Evolutionary conservation across 2,797 vertebrate species (phyloP), one percentile per base, ranked within the genome.

Genomic region (Lacerta bilineata): DNA sequence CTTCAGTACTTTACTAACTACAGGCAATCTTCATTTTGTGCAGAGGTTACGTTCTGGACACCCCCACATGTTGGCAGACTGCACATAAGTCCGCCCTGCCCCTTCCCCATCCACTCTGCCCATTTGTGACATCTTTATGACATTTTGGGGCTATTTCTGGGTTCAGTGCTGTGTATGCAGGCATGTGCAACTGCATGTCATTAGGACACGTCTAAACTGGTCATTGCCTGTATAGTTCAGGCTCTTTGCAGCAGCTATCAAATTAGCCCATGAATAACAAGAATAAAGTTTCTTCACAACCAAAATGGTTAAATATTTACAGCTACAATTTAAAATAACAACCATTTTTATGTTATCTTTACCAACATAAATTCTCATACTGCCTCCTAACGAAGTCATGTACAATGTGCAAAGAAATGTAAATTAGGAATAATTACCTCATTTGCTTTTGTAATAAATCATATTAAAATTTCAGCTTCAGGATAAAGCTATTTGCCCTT

Each of bases 381-480:
- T 68, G 3, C 72, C 18, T 55, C 9, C 1, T 55, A 50, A 64
- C 17, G 25, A 87, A 82, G n/a, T 55, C 9, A 5, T 29, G 2
- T 1, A 2, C 0, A 6, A 85, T 86, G 79, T 39, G 41, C 46
- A 86, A 33, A 75, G 50, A 36, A 55, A 87, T 39, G 41, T 68
- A 78, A 86, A 86, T 50, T 29, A 79, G 64, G 18, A 84, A 72
- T 27, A 55, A 84, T 72, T 27, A 55, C 23, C 46, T 76, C 43
- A 68, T 23, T 91, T 91, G 92, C 7, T 92, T 75, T 88, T 61
- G 55, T 80, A 91, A 80, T 92, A 88, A 90, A 64, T 75, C 33
- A 83, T 79, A 55, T 59, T 39, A 59, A 69, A 8, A 91, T 86
- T 87, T 90, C 69, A 86, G 29, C 84, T 4, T 50, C 86, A 61